Evolutionary conservation across 2,113 vertebrate genomes (phyloP), one percentile per base, ranked within the genome.

Genomic region (Oxygymnocypris stewartii): DNA sequence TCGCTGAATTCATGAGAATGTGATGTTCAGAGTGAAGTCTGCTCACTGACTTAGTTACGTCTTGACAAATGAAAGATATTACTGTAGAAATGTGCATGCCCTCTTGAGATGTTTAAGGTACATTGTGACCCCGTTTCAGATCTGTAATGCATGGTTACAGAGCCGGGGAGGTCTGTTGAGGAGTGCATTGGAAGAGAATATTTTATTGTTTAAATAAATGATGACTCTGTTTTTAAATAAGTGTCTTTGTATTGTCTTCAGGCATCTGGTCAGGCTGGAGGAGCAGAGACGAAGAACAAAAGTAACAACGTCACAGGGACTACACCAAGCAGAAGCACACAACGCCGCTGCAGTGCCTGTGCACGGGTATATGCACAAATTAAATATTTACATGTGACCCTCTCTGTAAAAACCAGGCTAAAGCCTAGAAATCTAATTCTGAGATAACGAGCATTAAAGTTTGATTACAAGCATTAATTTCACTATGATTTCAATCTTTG

Each of bases 321-420:
- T 84, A 92, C 92, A 42, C 91, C 94, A 47, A 95, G 93, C 40
- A 91, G 89, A 61, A 94, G 86, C 10, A 86, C 83, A 71, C 91
- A 89, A 23, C 94, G 94, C 90, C 93, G 93, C 91, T 95, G 95
- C 93, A 93, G 87, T 23, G 94, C 91, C 90, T 94, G 95, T 89
- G 93, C 94, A 90, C 86, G 91, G 95, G 96, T 96, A 94, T 88
- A 40, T 23, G 28, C 40, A 76, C 16, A 31, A 69, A 37, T 37
- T 37, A 9, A 40, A 10, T 20, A 73, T 73, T 73, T 73, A 23
- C 69, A 28, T 67, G 14, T 31, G 28, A 31, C 28, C 28, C 28
- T 31, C 28, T 31, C 28, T 31, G 28, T 31, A 31, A n/a, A n/a
- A n/a, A n/a, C n/a, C n/a, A n/a, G n/a, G n/a, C n/a, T n/a, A n/a